Conservation (phyloP, 2,113 vertebrate species). For the Orthonyx spaldingii region DNA sequence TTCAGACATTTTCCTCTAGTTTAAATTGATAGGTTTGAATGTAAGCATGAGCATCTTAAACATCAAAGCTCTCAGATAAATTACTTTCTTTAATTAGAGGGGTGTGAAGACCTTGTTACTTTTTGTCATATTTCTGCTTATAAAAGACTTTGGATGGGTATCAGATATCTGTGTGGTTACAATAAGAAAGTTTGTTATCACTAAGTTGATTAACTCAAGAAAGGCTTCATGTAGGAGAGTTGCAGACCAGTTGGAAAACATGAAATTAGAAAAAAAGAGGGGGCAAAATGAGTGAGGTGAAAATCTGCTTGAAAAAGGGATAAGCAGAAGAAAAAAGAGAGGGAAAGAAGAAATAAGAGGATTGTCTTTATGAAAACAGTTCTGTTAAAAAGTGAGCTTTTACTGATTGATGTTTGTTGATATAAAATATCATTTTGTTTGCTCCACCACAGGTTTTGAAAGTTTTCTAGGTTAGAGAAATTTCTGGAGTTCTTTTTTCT, state of each 20-base stretch:
- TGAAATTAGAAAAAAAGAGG: neutral
- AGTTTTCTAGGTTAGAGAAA: neutral
- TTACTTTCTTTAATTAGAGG: neutral
- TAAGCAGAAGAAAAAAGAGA: neutral
- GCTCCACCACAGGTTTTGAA: neutral
- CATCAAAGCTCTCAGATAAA: neutral
- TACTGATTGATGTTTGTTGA: neutral
- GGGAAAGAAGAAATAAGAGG: neutral
- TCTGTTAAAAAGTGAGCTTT: neutral
- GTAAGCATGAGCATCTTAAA: neutral
- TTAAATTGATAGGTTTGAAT: neutral
- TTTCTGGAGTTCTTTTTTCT: neutral
- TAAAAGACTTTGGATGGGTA: neutral
- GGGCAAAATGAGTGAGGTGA: neutral
- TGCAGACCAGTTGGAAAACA: neutral
- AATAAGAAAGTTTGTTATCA: neutral
- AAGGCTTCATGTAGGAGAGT: neutral
- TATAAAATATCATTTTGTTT: neutral
- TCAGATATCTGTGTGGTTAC: neutral
- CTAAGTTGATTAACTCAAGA: fast-evolving
- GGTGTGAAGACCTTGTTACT: neutral
- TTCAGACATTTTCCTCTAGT: neutral
- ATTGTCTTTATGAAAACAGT: neutral
- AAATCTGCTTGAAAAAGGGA: neutral
- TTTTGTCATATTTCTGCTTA: neutral